phyloP scores from a whole-genome alignment of 2,113 vertebrate species.

The Holacanthus passer region DNA sequence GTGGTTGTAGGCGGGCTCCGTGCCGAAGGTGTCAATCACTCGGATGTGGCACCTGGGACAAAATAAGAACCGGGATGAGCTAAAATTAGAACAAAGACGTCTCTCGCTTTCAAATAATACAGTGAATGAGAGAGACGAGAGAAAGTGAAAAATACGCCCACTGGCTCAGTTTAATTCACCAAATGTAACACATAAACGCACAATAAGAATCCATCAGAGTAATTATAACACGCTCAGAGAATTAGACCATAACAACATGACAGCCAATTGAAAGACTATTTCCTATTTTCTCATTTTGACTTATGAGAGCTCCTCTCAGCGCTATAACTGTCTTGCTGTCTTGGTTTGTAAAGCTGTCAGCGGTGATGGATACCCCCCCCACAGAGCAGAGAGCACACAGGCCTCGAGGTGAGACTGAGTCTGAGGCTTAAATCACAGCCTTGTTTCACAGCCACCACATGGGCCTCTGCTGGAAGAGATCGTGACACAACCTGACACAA shows the following conservation, averaged over 20 bases:
- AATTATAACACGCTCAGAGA: not conserved
- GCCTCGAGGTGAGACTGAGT: slow-evolving; percentile 63
- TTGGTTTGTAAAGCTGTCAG: slow-evolving; percentile 36
- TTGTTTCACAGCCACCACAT: slow-evolving; percentile 21
- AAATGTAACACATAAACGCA: not conserved
- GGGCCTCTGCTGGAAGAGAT: not conserved
- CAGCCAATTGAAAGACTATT: not conserved
- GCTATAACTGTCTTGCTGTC: not conserved
- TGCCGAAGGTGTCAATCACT: slow-evolving; percentile 97
- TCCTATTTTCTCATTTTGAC: not conserved
- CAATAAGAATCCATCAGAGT: not conserved
- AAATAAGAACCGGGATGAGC: slow-evolving; percentile 26
- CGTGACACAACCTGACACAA: not conserved
- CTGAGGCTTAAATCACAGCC: slow-evolving; percentile 45
- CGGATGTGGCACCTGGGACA: slow-evolving; percentile 92
- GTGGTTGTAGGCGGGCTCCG: slow-evolving; percentile 96
- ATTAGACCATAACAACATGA: not conserved
- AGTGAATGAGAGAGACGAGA: not conserved
- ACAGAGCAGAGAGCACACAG: not conserved
- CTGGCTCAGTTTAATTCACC: not conserved
- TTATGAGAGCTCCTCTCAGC: not conserved
- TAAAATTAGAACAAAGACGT: slow-evolving; percentile 29
- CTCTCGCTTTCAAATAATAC: slow-evolving; percentile 18
- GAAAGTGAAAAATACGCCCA: not conserved
- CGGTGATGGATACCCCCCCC: slow-evolving; percentile 31